Base-by-base conservation (phyloP, 2,888 invertebrate genomes). In the Lasioglossum villosulum region DNA sequence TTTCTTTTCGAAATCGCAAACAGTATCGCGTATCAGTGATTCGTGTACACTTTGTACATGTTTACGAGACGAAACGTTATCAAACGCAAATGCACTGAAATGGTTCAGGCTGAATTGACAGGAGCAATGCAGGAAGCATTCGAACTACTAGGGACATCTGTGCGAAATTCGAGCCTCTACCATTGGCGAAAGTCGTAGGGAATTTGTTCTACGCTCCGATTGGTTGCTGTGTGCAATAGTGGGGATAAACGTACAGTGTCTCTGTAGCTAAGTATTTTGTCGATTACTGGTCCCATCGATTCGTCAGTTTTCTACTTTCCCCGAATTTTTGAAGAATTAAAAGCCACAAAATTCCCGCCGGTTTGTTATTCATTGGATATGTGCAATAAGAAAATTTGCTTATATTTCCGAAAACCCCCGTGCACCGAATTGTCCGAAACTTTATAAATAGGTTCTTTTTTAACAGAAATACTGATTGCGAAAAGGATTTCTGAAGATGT, bases 71-170 rank as follows among this genome's bases (percentile, higher is more conserved):
- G 6, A 63, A 63, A 63, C 30, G 19, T 63, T 30, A 34, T 8
- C 8, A 63, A 63, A 63, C 19, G 63, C 19, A 63, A 63, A 63
- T 63, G 63, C 30, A 63, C 30, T 16, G 30, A 63, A 63, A 63
- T 30, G 63, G 30, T 19, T 63, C 63, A 63, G 63, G 19, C 63
- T 63, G 30, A 63, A 63, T 63, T 63, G 63, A 63, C 30, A 63
- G 63, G 27, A 63, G 63, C 30, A 63, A 30, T 63, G 63, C 30
- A 63, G 30, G 63, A 63, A 63, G 63, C 27, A 34, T 63, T 63
- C 19, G 30, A 63, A 63, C 63, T 63, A 34, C 63, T 34, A 63
- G 63, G 63, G 63, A 63, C 63, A 34, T 63, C 63, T 30, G 19
- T 34, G 6, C 63, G 63, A 63, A 42, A 30, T 16, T 30, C n/a